Conservation (phyloP, 2,113 vertebrate species). For the Struthio camelus region DNA sequence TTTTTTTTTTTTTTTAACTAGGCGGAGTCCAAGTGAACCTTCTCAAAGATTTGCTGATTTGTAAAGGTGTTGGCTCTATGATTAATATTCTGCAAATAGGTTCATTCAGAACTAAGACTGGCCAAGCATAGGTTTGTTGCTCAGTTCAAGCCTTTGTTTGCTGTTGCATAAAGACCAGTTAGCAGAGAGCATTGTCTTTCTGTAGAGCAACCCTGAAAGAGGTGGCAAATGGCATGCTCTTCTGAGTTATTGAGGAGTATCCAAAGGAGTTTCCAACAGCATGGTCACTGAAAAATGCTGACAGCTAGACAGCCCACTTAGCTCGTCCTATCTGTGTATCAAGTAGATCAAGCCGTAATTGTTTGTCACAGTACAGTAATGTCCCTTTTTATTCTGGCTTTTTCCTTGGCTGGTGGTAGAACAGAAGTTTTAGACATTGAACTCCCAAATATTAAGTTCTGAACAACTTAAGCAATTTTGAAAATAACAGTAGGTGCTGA, state of each 20-base stretch:
- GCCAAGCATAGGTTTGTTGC: conserved; percentile 17
- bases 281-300: neutral
- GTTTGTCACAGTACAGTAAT: neutral
- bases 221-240: neutral
- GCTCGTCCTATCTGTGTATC: neutral
- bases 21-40: conserved; percentile 43
- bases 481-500: neutral
- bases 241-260: neutral
- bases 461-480: neutral
- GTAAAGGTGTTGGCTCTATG: conserved; percentile 58
- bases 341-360: neutral
- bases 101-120: neutral
- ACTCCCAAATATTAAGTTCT: neutral
- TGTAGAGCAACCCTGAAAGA: neutral
- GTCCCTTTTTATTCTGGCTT: neutral
- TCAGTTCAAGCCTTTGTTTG: neutral
- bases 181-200: neutral
- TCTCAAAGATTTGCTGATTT: conserved; percentile 17
- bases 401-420: neutral
- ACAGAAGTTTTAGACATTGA: neutral
- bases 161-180: neutral
- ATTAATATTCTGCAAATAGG: conserved; percentile 61
- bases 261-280: neutral
- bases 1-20: neutral
- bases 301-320: neutral